Evolutionary conservation across 2,797 vertebrate genomes (phyloP).

Genomic region (Acanthiza pusilla): DNA sequence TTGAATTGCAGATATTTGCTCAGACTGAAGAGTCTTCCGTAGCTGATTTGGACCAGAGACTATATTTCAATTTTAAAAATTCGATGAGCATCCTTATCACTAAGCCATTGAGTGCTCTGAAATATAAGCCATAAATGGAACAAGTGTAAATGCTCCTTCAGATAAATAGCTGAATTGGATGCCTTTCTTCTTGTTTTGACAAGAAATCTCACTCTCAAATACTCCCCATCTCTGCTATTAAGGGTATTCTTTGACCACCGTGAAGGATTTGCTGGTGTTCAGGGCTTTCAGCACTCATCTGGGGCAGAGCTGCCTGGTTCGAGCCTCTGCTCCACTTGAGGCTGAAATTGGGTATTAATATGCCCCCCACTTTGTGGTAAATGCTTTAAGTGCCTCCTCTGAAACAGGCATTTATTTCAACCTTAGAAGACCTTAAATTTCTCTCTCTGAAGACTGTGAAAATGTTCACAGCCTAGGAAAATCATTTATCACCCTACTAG

Average conservation of each 20-base stretch:
- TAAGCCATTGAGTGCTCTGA: neutral
- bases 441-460: neutral
- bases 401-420: neutral
- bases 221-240: neutral
- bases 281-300: neutral
- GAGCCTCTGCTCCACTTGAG: neutral
- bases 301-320: neutral
- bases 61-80: neutral
- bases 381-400: neutral
- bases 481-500: neutral
- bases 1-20: neutral
- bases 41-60: neutral
- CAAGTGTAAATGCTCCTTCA: neutral
- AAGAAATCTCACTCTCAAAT: neutral
- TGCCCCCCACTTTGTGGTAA: neutral
- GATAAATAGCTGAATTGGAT: neutral
- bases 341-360: neutral
- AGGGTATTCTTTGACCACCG: neutral
- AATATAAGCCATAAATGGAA: neutral
- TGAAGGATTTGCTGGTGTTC: neutral
- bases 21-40: neutral
- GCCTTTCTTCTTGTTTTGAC: neutral
- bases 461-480: neutral
- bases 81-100: neutral
- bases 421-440: neutral